Percentiles rank a stretch among this genome's conserved stretches.
Evolutionary conservation across 2,888 invertebrate species (phyloP).

Genomic region (Hesperia comma): DNA sequence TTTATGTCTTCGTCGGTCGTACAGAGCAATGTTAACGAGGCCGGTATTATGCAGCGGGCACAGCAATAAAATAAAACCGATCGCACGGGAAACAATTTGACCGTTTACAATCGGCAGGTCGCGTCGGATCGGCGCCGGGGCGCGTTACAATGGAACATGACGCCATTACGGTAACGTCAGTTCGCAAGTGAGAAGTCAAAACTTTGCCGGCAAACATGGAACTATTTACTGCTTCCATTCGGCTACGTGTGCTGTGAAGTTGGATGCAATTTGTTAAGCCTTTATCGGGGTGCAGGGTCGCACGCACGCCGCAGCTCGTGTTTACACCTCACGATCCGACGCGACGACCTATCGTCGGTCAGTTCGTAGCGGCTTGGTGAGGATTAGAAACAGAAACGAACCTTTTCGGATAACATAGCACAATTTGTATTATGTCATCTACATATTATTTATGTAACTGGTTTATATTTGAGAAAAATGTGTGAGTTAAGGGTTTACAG

Average conservation of each 20-base stretch:
- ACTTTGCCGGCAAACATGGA: conserved; percentile 73
- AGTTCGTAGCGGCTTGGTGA: no score
- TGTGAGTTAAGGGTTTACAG: no score
- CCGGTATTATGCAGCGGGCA: conserved; percentile 2
- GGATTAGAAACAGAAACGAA: no score
- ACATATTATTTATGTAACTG: no score
- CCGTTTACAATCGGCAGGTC: conserved; percentile 63
- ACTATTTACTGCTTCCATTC: conserved; percentile 68
- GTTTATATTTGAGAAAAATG: no score
- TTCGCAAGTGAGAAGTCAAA: conserved; percentile 75
- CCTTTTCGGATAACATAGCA: no score
- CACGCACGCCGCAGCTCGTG: conserved; percentile 51
- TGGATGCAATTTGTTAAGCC: conserved; percentile 79
- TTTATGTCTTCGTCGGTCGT: not conserved
- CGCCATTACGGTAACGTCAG: conserved; percentile 69
- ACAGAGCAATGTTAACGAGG: not conserved
- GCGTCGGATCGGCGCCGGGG: conserved; percentile 54
- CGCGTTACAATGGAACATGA: conserved; percentile 59
- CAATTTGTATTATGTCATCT: no score
- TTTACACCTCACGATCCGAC: conserved; percentile 8
- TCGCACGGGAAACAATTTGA: conserved; percentile 67
- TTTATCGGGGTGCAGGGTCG: conserved; percentile 66
- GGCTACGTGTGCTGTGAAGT: conserved; percentile 73
- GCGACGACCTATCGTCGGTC: no score
- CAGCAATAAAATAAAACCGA: conserved; percentile 21